Percentiles rank a stretch among this genome's conserved stretches.
These are phyloP conservation scores for Micromys minutus DNA, from an alignment of 2,113 vertebrate genomes.

Conservation along the genomic window DNA sequence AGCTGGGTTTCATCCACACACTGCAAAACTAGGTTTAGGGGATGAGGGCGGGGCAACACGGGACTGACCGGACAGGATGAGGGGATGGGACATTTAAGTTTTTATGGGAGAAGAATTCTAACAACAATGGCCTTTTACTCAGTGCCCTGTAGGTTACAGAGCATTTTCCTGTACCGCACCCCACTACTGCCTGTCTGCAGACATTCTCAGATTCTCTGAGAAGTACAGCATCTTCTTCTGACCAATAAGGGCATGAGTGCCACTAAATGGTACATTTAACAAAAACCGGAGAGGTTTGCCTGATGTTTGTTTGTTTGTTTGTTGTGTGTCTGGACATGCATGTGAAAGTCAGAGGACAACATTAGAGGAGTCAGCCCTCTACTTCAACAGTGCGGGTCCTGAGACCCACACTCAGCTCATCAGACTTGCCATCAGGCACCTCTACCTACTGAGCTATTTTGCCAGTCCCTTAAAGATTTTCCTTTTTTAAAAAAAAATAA, in stretches of 20 bases:
- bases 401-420: no score
- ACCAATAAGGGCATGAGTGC: not conserved
- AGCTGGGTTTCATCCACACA: not conserved
- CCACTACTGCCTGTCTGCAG: not conserved
- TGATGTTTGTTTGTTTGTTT: not conserved
- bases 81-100: not conserved
- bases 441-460: not conserved
- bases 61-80: not conserved
- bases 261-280: not conserved
- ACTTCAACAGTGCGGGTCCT: not conserved
- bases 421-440: not conserved
- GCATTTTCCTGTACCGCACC: not conserved
- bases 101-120: not conserved
- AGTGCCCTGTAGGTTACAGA: not conserved
- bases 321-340: not conserved
- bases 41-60: fast-evolving
- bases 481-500: not conserved
- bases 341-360: not conserved
- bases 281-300: conserved; percentile 3
- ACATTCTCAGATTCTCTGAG: not conserved
- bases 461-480: not conserved
- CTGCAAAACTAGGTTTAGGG: not conserved
- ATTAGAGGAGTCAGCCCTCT: not conserved
- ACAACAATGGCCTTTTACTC: not conserved
- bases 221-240: not conserved